Conservation (phyloP, 2,797 vertebrate species). For the Darevskia mixta region DNA sequence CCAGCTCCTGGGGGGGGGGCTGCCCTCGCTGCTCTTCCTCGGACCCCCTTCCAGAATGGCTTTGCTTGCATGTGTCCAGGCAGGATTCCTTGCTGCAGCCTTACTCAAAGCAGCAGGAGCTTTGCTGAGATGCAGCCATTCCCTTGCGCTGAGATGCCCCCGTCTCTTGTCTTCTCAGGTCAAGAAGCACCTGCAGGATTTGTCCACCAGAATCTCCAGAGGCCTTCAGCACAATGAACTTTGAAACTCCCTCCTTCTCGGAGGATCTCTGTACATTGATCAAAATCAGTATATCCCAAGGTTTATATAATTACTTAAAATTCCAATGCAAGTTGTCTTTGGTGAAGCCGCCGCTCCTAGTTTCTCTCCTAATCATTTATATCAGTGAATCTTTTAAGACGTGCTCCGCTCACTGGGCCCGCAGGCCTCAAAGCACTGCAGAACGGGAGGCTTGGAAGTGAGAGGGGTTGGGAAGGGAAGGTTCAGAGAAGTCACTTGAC, state of each 20-base stretch:
- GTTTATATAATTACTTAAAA: background rate
- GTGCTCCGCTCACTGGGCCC: rapidly evolving
- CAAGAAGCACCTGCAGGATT: constrained; percentile 96
- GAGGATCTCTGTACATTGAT: background rate
- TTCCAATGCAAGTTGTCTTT: background rate
- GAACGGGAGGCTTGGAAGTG: background rate
- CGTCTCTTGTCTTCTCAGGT: constrained; percentile 81
- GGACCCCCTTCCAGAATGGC: no score
- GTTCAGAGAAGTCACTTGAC: background rate
- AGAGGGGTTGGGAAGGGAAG: no score
- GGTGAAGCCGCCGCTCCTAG: rapidly evolving
- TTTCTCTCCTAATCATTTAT: background rate
- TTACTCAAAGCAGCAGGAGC: background rate
- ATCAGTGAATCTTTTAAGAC: no score
- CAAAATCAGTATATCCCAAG: background rate
- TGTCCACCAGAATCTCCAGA: constrained; percentile 90
- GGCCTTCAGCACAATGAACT: constrained; percentile 95
- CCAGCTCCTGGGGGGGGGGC: no score
- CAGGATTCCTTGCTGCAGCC: no score
- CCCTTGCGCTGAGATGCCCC: no score
- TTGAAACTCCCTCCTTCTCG: constrained; percentile 67
- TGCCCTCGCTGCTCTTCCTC: no score
- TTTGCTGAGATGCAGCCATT: background rate
- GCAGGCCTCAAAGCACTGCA: no score
- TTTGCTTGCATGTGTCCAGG: no score